Evolutionary conservation across 1,140 invertebrate species (phyloP), one percentile per base, ranked within the genome.

Genomic region (Cyclina sinensis): DNA sequence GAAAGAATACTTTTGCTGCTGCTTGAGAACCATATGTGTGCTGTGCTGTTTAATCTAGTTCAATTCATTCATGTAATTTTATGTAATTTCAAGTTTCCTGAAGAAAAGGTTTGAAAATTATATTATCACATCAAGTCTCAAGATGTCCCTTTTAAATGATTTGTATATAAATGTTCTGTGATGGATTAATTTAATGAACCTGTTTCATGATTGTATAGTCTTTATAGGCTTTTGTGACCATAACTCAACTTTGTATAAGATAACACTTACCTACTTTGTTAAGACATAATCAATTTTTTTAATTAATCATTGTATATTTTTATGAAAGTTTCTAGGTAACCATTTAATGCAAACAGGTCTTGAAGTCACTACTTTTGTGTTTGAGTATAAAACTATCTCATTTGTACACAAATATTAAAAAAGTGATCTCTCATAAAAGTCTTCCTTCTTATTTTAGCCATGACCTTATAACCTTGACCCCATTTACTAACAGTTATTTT

Each of bases 371-470:
- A 14, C 21, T 54, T 54, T 54, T 54, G 51, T 54, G 51, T 54
- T 18, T 54, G 51, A 54, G 51, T 12, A 54, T 7, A 18, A 54
- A 11, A 18, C 7, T 54, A 18, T 54, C 21, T 54, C 51, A 18
- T 54, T 54, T 54, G 51, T 54, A 54, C 51, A 54, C 51, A 54
- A 54, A 54, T 54, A 54, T 54, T 54, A 54, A 54, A 46, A 54
- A 54, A 54, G 51, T 54, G 51, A 54, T 54, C 51, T 54, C 51
- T 54, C 21, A 54, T 11, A 14, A 54, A 18, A 7, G 5, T 54
- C 21, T 54, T 54, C 43, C 14, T 4, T 7, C 14, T 43, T 43
- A 43, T 43, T 43, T 7, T 7, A 43, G 14, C 43, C 43, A 43
- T 43, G 43, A 43, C 43, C 43, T 43, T 14, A 43, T 43, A 43